phyloP scores from a whole-genome alignment of 2,113 vertebrate genomes.

The Oncorhynchus nerka region DNA sequence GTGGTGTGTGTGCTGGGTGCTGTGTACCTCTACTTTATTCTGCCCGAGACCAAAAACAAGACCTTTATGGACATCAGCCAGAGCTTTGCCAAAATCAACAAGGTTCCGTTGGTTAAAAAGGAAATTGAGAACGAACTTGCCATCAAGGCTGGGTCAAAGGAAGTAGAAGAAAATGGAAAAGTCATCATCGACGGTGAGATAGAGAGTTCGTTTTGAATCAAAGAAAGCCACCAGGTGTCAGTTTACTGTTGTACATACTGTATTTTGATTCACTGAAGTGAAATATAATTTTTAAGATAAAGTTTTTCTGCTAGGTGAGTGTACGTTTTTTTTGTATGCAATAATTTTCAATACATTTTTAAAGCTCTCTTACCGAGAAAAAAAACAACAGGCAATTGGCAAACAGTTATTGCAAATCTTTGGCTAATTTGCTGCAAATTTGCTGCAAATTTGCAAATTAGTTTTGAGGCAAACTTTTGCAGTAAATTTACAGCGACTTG shows the following conservation, averaged over 20 bases:
- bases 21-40: constrained; percentile 79
- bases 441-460: no score
- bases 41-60: constrained; percentile 96
- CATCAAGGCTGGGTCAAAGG: constrained; percentile 34
- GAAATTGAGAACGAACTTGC: constrained; percentile 71
- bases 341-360: background rate
- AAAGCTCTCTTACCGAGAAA: no score
- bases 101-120: constrained; percentile 57
- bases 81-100: constrained; percentile 87
- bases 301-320: no score
- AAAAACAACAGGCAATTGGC: no score
- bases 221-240: background rate
- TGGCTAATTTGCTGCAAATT: no score
- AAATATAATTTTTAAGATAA: no score
- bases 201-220: constrained; percentile 62
- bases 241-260: background rate
- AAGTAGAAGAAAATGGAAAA: constrained; percentile 29
- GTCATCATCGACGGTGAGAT: constrained; percentile 35
- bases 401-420: no score
- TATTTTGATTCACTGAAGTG: background rate
- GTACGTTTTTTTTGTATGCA: background rate
- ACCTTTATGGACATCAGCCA: constrained; percentile 88
- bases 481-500: no score
- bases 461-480: no score
- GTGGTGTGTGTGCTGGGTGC: constrained; percentile 77